Base-by-base conservation (phyloP, 2,113 vertebrate genomes). In the Ptilonorhynchus violaceus region DNA sequence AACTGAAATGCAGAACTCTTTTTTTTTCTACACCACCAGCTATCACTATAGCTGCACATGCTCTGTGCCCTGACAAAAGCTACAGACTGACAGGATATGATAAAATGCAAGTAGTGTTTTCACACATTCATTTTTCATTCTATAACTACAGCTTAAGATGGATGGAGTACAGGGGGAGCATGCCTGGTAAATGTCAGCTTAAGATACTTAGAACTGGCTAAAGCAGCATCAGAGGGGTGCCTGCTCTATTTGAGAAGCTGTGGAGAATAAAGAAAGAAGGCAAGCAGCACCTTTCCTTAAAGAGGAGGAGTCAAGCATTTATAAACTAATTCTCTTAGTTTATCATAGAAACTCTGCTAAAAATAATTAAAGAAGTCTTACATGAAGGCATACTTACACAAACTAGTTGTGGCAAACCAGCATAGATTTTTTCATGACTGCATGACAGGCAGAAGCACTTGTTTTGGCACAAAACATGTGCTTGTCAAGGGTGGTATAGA, bases 161-260 rank as follows among this genome's bases (percentile, higher is more conserved):
- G 37, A 21, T 0, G 0, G 30, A 47, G 41, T 19, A 58, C 15
- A 64, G 11, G 23, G 49, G 14, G 4, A 55, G 4, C 5, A 47
- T 37, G 25, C 5, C 24, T 35, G 33, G 63, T 33, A n/a, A 62
- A 63, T 14, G 6, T 35, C 41, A 75, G 6, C 7, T 39, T 52
- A 49, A 31, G 18, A 47, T 47, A 58, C 16, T 62, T 41, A 33
- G 13, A 55, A 24, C 7, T 66, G 52, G 8, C 28, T 50, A 42
- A 91, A 67, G 12, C 25, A 78, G 30, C 11, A 11, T 70, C 52
- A 75, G 52, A 58, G 31, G 79, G 72, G 15, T 13, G 15, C 18
- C 70, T 75, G 31, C 11, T 39, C 33, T 83, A 1, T 89, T 73
- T 35, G 33, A 69, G 47, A 81, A 42, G 28, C 3, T 55, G 30